These are phyloP conservation scores for Holacanthus passer DNA, from an alignment of 2,113 vertebrate genomes.

Conservation along the genomic window DNA sequence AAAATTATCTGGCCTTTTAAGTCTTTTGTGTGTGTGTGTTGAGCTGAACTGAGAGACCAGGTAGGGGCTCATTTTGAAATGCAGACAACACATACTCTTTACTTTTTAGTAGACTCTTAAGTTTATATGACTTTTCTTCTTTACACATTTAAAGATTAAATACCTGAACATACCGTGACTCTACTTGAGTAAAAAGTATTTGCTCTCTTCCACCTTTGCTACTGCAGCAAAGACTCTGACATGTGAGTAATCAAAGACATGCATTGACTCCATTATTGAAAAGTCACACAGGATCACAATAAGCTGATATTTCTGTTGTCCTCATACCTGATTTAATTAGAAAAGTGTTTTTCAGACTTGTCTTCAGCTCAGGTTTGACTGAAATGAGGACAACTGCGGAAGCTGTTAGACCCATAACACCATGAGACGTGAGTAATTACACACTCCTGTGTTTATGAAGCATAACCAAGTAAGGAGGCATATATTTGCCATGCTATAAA, in stretches of 20 bases:
- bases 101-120: too few relatives aligned
- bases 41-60: too few relatives aligned
- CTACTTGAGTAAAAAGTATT: background rate
- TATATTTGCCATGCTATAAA: constrained; percentile 54
- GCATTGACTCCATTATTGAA: background rate
- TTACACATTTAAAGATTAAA: background rate
- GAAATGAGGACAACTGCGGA: constrained; percentile 8
- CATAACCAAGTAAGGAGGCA: constrained; percentile 50
- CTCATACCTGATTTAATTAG: background rate
- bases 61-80: too few relatives aligned
- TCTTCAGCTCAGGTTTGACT: constrained; percentile 9
- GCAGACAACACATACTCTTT: too few relatives aligned
- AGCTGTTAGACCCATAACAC: constrained; percentile 18
- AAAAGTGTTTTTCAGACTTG: constrained; percentile 20
- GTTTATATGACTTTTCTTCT: background rate
- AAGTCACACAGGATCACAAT: background rate
- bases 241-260: background rate
- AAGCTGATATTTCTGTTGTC: background rate
- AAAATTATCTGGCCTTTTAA: background rate
- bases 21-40: too few relatives aligned
- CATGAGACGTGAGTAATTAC: constrained; percentile 50
- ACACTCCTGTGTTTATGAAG: constrained; percentile 44
- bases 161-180: background rate
- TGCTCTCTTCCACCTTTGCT: background rate
- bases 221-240: background rate